Base-by-base conservation (phyloP, 2,797 vertebrate species). In the Caiman crocodilus region DNA sequence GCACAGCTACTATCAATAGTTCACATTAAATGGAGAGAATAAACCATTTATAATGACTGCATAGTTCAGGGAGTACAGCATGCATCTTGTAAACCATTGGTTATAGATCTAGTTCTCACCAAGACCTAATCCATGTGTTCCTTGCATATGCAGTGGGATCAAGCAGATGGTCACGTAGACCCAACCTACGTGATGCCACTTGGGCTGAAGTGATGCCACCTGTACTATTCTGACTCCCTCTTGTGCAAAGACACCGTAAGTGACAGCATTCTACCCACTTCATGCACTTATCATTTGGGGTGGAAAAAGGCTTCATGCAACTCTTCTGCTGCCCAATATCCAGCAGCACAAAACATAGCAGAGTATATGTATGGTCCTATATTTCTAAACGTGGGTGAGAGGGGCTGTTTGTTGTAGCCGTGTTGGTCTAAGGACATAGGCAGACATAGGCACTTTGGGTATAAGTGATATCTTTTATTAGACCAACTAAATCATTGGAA, bases 1-100 rank as follows among this genome's bases (percentile, higher is more conserved):
- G 2, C 0, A 7, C 35, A 20, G 28, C 25, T 26, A 60, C 55
- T 57, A 61, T 25, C 1, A 1, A 9, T 26, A 78, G 11, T 1
- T 55, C 65, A 28, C 6, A 35, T 56, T 69, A 30, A 32, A 32
- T n/a, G 32, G 65, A 69, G n/a, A 69, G 10, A 32, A 30, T 23
- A 21, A 71, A 35, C 18, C 71, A 67, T 17, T 4, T 81, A 76
- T 59, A 14, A 4, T 57, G 32, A 55, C 18, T 1, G 57, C 3
- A 35, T 21, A 32, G 74, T 20, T 12, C 80, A 67, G 14, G 0
- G 2, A 32, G 13, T 83, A 84, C 77, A 82, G 50, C 35, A 7
- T 4, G 30, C 21, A 85, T 7, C 63, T 87, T 58, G 26, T 32
- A 57, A 92, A 88, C 86, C 0, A 71, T 26, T 63, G 50, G 26